Base-by-base conservation (phyloP, 2,797 vertebrate species). In the Notolabrus celidotus region DNA sequence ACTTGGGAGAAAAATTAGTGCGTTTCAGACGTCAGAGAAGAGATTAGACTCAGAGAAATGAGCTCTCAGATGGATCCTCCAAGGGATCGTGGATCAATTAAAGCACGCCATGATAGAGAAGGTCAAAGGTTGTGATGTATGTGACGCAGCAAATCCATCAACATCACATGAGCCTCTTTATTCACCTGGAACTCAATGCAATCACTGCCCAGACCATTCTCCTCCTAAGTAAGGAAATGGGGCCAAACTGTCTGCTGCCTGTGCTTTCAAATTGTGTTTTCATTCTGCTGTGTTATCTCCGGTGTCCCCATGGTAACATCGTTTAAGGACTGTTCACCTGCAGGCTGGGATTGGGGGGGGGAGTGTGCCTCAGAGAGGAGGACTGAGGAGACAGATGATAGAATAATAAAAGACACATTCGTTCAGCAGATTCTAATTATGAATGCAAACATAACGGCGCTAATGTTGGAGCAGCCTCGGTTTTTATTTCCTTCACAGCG, bases 271-370 rank as follows among this genome's bases (percentile, higher is more conserved):
- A 34, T 60, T 33, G 20, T 52, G 46, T 62, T 74, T 76, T 81
- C 31, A 59, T 22, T 16, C 31, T 17, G 17, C 23, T 38, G 56
- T 57, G 66, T 77, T 69, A 70, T 63, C 2, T 2, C 33, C 39
- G 45, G 9, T 19, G 50, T 82, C 42, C 43, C 76, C 51, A 68
- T 78, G 75, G 77, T 23, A 53, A 70, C 70, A 47, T 27, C n/a
- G 25, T 60, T 31, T 60, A 46, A 54, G n/a, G 55, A 61, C 34
- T 17, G 42, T 52, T 65, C 45, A 56, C 34, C 29, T 29, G 15
- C 7, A 79, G 45, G 19, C 52, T 42, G 63, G 14, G 34, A 57
- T 57, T 65, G n/a, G 19, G 5, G 31, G 55, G n/a, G 53, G 15
- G n/a, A n/a, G n/a, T n/a, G n/a, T 11, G 52, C 25, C 19, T 16